Conservation (phyloP, 2,797 vertebrate genomes). For the Manis javanica region DNA sequence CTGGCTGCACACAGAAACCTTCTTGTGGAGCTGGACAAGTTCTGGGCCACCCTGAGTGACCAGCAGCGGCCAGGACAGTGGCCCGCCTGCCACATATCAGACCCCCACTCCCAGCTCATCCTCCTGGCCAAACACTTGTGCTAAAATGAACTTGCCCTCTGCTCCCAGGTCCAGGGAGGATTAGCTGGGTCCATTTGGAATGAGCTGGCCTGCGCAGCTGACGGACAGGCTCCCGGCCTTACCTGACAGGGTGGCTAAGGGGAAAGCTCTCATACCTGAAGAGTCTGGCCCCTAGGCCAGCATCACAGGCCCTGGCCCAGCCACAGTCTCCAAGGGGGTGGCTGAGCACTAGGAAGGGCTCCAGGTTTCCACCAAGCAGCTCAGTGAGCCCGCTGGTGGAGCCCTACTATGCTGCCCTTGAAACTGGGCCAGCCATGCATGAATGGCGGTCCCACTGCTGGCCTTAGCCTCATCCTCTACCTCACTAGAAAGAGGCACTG, state of each 20-base stretch:
- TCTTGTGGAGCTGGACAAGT: neutral
- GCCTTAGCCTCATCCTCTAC: neutral
- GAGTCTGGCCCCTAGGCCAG: accelerated
- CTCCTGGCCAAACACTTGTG: neutral
- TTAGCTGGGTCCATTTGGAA: neutral
- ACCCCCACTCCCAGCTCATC: neutral
- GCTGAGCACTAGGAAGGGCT: too few relatives aligned
- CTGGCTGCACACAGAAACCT: too few relatives aligned
- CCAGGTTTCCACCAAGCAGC: neutral
- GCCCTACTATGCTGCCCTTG: neutral
- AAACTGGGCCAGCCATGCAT: neutral
- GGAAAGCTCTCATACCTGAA: neutral
- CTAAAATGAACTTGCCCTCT: neutral
- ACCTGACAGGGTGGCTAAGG: neutral
- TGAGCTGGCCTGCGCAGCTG: accelerated
- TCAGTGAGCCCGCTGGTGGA: neutral
- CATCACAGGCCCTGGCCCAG: too few relatives aligned
- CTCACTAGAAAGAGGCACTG: neutral
- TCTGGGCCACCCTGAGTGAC: neutral
- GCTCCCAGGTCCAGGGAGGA: neutral
- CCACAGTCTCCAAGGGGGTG: neutral
- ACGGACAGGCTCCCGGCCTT: neutral
- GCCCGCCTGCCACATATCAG: neutral
- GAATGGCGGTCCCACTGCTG: neutral
- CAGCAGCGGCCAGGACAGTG: accelerated